phyloP scores from a whole-genome alignment of 2,113 vertebrate genomes.

The Leucoraja erinaceus region DNA sequence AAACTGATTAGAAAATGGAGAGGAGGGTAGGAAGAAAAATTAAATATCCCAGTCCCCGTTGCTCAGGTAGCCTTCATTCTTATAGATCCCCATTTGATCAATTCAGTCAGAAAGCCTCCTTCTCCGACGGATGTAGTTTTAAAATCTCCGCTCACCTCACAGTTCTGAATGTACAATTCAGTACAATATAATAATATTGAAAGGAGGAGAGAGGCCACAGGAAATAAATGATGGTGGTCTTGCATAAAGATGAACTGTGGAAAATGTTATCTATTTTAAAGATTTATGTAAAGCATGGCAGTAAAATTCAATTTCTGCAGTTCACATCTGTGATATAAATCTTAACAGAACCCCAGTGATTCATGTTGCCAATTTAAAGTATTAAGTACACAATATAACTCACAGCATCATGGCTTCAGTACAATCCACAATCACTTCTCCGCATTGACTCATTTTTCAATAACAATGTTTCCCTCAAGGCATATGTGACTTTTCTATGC shows the following conservation, averaged over 20 bases:
- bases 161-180: neutral
- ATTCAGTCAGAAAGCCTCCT: neutral
- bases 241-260: neutral
- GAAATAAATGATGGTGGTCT: neutral
- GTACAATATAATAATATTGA: neutral
- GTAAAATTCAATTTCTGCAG: neutral
- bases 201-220: neutral
- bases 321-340: neutral
- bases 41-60: neutral
- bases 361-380: slow-evolving; percentile 4
- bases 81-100: neutral
- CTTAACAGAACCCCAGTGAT: neutral
- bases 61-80: neutral
- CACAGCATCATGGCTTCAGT: neutral
- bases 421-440: neutral
- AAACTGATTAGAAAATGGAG: neutral
- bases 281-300: slow-evolving; percentile 1
- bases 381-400: slow-evolving; percentile 16
- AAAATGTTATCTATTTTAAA: slow-evolving; percentile 11
- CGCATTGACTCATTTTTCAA: neutral
- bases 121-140: neutral
- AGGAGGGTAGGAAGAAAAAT: neutral
- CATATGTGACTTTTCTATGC: neutral
- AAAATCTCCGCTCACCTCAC: neutral
- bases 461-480: neutral